phyloP scores from a whole-genome alignment of 2,797 vertebrate genomes.

The Spea hammondii region DNA sequence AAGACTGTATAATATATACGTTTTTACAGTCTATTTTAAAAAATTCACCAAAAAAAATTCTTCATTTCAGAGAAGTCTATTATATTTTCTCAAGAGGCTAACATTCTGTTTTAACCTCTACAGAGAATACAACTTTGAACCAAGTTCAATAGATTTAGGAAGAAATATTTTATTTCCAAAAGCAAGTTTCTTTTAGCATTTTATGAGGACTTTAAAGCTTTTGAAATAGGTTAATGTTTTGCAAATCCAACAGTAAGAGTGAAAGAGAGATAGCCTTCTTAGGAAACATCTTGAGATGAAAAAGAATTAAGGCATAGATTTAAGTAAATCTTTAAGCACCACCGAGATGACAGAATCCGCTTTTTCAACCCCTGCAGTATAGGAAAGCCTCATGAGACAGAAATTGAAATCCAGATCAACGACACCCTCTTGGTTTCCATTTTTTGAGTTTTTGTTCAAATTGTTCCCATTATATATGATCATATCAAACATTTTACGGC shows the following conservation, averaged over 20 bases:
- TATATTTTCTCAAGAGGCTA: neutral
- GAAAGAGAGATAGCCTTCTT: slow-evolving; percentile 37
- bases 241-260: slow-evolving; percentile 45
- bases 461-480: neutral
- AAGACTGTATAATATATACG: too few species aligned
- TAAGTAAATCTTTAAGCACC: slow-evolving; percentile 37
- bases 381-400: slow-evolving; percentile 1
- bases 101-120: slow-evolving; percentile 8
- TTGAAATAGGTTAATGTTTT: slow-evolving; percentile 54
- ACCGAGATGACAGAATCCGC: slow-evolving; percentile 35
- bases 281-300: slow-evolving; percentile 38
- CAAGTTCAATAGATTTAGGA: slow-evolving; percentile 29
- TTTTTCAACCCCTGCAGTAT: slow-evolving; percentile 16
- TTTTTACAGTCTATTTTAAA: neutral
- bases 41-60: neutral
- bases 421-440: slow-evolving; percentile 11
- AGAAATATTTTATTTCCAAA: slow-evolving; percentile 34
- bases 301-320: slow-evolving; percentile 51
- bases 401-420: slow-evolving; percentile 6
- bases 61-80: neutral
- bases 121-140: slow-evolving; percentile 19
- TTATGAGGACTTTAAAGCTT: slow-evolving; percentile 36
- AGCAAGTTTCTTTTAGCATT: slow-evolving; percentile 47
- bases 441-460: slow-evolving; percentile 10
- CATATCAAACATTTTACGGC: neutral